A percentile compares a stretch with the other conserved stretches of the same genome.
phyloP scores from a whole-genome alignment of 2,888 invertebrate genomes.

The Phoenoteleia sp. region DNA sequence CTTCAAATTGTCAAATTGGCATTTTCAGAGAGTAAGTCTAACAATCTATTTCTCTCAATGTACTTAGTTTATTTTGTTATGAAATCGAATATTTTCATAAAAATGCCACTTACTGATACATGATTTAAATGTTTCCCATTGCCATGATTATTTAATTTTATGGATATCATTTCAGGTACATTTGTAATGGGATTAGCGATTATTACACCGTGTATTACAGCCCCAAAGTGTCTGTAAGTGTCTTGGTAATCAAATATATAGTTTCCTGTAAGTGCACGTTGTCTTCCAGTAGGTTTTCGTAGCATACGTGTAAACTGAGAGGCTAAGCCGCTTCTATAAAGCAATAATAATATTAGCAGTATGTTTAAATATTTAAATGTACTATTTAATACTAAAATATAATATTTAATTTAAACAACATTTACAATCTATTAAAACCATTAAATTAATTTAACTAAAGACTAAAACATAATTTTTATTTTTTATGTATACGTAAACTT shows the following conservation, averaged over 20 bases:
- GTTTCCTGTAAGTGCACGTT: slow-evolving; percentile 91
- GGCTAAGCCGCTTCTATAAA: slow-evolving; percentile 89
- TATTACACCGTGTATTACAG: slow-evolving; percentile 88
- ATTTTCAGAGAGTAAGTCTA: too few species aligned
- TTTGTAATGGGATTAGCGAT: slow-evolving; percentile 90
- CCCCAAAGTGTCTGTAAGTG: slow-evolving; percentile 88
- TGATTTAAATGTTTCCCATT: slow-evolving; percentile 88
- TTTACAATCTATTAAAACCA: too few species aligned
- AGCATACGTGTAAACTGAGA: slow-evolving; percentile 90
- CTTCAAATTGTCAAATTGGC: too few species aligned
- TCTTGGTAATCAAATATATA: slow-evolving; percentile 91
- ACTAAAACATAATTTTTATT: too few species aligned
- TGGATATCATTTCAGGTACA: slow-evolving; percentile 89
- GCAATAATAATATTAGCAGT: too few species aligned
- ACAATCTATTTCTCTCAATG: too few species aligned
- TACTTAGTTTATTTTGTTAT: too few species aligned
- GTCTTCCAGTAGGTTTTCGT: slow-evolving; percentile 87
- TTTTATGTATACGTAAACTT: too few species aligned
- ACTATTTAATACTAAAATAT: neutral
- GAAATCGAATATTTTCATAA: too few species aligned
- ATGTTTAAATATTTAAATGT: slow-evolving; percentile 1
- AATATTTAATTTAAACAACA: too few species aligned
- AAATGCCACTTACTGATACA: slow-evolving; percentile 87
- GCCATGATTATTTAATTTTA: slow-evolving; percentile 88
- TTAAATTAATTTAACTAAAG: too few species aligned